Evolutionary conservation across 2,797 vertebrate species (phyloP).

Genomic region (Megaceryle alcyon): DNA sequence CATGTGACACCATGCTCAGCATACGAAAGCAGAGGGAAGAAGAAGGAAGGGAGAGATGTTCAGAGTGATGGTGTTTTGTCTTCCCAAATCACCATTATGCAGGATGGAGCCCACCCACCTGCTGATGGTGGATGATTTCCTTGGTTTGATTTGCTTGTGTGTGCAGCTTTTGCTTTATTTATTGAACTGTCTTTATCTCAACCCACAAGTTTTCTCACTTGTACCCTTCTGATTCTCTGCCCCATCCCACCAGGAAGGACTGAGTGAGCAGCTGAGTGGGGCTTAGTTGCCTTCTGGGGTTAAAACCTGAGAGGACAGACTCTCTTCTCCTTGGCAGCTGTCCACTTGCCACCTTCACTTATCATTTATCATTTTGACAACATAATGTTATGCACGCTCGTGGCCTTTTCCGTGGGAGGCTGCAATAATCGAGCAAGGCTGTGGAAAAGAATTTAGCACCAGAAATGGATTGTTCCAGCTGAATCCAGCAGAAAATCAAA

Average conservation of each 20-base stretch:
- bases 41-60: not conserved
- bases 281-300: too few relatives aligned
- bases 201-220: not conserved
- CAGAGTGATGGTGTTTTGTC: not conserved
- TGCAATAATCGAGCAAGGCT: not conserved
- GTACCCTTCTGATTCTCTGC: not conserved
- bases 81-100: not conserved
- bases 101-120: too few relatives aligned
- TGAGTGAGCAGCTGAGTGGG: too few relatives aligned
- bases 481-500: not conserved
- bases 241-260: not conserved
- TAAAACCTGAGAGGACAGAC: not conserved
- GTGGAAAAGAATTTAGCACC: not conserved
- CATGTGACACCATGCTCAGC: not conserved
- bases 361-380: slow-evolving; percentile 10
- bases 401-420: not conserved
- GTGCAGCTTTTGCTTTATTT: not conserved
- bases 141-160: not conserved
- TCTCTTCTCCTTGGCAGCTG: not conserved
- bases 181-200: not conserved
- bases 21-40: not conserved
- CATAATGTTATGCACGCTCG: not conserved
- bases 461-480: not conserved
- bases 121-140: too few relatives aligned
- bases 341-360: not conserved